phyloP scores from a whole-genome alignment of 2,888 invertebrate species.

The Xestoiulus laeticollis region DNA sequence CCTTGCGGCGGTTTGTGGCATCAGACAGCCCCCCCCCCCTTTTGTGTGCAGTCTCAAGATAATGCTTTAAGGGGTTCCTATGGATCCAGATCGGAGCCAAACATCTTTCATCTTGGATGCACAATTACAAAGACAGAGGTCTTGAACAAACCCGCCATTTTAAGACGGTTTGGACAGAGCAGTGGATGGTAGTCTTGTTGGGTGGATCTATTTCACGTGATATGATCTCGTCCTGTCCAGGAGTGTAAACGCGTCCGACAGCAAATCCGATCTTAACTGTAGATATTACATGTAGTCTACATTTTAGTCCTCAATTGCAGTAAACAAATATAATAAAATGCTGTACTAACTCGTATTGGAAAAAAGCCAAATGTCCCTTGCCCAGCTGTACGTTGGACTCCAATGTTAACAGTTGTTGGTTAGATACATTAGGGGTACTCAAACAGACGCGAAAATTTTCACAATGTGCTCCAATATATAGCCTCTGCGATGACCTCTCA shows the following conservation, averaged over 20 bases:
- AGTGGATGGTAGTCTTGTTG: neutral
- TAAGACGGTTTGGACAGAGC: neutral
- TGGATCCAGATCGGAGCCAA: neutral
- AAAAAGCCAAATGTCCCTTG: no score
- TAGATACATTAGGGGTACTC: no score
- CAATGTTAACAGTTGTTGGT: no score
- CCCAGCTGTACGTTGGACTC: no score
- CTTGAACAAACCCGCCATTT: neutral
- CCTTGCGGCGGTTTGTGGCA: constrained; percentile 3
- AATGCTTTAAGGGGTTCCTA: neutral
- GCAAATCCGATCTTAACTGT: neutral
- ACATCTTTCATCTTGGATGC: neutral
- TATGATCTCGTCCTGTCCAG: neutral
- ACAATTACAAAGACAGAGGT: neutral
- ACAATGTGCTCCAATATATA: no score
- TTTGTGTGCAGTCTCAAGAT: neutral
- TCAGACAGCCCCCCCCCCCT: neutral
- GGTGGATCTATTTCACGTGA: neutral
- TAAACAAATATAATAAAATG: no score
- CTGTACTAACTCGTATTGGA: no score
- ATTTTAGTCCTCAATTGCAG: no score
- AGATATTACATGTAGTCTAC: neutral
- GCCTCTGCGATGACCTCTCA: no score
- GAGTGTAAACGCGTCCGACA: neutral
- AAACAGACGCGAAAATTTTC: no score